Evolutionary conservation across 2,113 vertebrate species (phyloP), one percentile per base, ranked within the genome.

Genomic region (Drymodes brunneopygia): DNA sequence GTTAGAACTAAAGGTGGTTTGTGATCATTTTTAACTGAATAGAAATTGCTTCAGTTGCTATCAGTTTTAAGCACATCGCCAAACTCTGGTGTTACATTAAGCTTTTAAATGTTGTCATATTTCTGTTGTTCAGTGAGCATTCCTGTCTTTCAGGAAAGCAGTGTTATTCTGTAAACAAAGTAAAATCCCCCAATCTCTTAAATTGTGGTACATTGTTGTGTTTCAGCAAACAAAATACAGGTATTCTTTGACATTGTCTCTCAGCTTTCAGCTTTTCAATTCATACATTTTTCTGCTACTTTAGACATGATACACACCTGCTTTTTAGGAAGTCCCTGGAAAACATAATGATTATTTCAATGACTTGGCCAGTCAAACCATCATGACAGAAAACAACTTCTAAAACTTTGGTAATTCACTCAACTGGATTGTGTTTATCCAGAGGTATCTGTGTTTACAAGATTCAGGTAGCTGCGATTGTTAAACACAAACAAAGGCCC

Each of bases 171-270:
- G 29, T 79, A 82, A 71, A 33, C 61, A 62, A n/a, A 60, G 62
- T 29, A 79, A 72, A 72, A 54, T 56, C 40, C 51, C 33, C n/a
- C 15, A 7, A 0, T 72, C n/a, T 91, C 8, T 54, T 38, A n/a
- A 15, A 3, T 33, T 73, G 19, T 53, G 27, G 38, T 45, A 51
- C 44, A 7, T 3, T 35, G 9, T 18, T 38, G 25, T 66, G 12
- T 82, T 71, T 79, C 66, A 60, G 44, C 27, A 67, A 65, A 29
- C 25, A 70, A 80, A 95, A 77, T 77, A 18, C 11, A 83, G 44
- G 24, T 75, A n/a, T 5, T 82, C 31, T 57, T 60, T 69, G 23
- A 82, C 0, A 0, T 22, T 0, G 0, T 33, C 7, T 31, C 56
- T 83, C 23, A 77, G 7, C 44, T 91, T 61, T 69, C 53, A 81